A percentile compares a stretch with the other conserved stretches of the same genome.
Conservation (phyloP, 2,797 vertebrate species). For the Chrosomus eos region DNA sequence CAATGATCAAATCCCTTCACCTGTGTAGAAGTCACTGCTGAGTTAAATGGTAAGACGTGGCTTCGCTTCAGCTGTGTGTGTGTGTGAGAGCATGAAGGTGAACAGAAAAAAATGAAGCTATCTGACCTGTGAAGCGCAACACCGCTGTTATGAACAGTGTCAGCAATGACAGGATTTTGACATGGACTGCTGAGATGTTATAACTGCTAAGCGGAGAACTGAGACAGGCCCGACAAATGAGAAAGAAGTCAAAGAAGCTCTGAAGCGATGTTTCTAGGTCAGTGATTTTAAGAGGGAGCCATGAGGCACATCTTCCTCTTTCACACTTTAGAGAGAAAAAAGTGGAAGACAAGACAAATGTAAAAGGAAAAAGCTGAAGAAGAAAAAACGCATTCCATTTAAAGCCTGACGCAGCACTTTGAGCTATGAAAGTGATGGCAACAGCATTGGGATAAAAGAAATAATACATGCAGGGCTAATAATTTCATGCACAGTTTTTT, state of each 20-base stretch:
- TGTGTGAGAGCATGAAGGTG: neutral
- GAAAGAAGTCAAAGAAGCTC: constrained; percentile 40
- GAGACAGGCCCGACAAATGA: constrained; percentile 20
- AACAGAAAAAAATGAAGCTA: neutral
- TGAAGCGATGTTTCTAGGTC: constrained; percentile 46
- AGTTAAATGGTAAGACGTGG: neutral
- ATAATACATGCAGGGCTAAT: constrained; percentile 6
- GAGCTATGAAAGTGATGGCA: constrained; percentile 43
- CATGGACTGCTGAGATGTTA: constrained; percentile 32
- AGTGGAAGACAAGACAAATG: constrained; percentile 12
- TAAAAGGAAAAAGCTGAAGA: constrained; percentile 14
- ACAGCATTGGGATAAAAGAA: constrained; percentile 45
- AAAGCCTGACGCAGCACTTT: constrained; percentile 48
- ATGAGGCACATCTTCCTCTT: constrained; percentile 39
- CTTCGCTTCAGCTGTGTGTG: neutral
- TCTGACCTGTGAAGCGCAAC: constrained; percentile 4
- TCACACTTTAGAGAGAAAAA: constrained; percentile 40
- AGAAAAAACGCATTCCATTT: constrained; percentile 36
- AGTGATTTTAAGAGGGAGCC: constrained; percentile 42
- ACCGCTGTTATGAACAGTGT: neutral
- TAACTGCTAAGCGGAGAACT: constrained; percentile 26
- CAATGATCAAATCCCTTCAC: neutral
- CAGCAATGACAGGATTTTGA: constrained; percentile 29
- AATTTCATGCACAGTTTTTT: constrained; percentile 4
- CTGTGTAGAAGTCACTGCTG: neutral